Conservation (phyloP, 2,113 vertebrate genomes). For the Sus scrofa region T2T-Sscrofa CM000823.6:49288501-49289000, state of each 20-base stretch:
- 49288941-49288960: slow-evolving; percentile 45
- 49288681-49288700: slow-evolving; percentile 56
- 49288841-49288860: slow-evolving; percentile 16
- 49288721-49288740: slow-evolving; percentile 65
- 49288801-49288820: slow-evolving; percentile 60
- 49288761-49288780: slow-evolving; percentile 61
- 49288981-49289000: slow-evolving; percentile 33
- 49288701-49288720: slow-evolving; percentile 50
- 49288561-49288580: neutral
- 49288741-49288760: slow-evolving; percentile 61
- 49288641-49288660: slow-evolving; percentile 49
- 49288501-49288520: neutral
- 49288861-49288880: neutral
- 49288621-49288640: slow-evolving; percentile 51
- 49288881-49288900: slow-evolving; percentile 61
- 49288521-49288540: slow-evolving; percentile 2
- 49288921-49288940: slow-evolving; percentile 59
- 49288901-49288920: slow-evolving; percentile 58
- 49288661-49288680: slow-evolving; percentile 64
- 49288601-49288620: slow-evolving; percentile 43
- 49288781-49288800: neutral
- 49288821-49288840: slow-evolving; percentile 29
- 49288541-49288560: slow-evolving; percentile 54
- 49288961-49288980: slow-evolving; percentile 30
- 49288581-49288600: slow-evolving; percentile 12